Evolutionary conservation across 2,113 vertebrate species (phyloP), one percentile per base, ranked within the genome.

Genomic region (Proterorhinus semilunaris): DNA sequence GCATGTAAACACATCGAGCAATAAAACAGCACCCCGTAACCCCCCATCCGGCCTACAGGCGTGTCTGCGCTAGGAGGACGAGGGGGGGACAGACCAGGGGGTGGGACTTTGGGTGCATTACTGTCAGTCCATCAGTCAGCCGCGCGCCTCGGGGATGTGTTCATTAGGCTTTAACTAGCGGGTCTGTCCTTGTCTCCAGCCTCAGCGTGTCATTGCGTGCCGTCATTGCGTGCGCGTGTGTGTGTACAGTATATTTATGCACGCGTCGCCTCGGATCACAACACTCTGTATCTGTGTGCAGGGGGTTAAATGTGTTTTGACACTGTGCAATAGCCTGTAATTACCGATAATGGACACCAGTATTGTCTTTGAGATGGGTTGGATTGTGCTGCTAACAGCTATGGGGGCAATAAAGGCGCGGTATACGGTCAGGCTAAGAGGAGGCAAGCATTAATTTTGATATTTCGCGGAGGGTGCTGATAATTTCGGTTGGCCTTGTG

Each of bases 151-250:
- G 75, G 87, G 87, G 89, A 91, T 83, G 71, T 91, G 90, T 92
- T 93, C 89, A 92, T 92, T 92, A 90, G 83, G 76, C 83, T 90
- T 91, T 92, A 92, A 92, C 91, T 91, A 91, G 84, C 73, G 87
- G 86, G 89, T 91, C 87, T 90, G 87, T 91, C 90, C 86, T 90
- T 88, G 87, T 89, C 89, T 86, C 57, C 69, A 80, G 83, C 77
- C 82, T 77, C 74, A 67, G 36, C 43, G 65, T 87, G 87, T 86
- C 88, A 87, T 89, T 89, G 86, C 89, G 84, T 83, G 78, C 71
- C 75, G 74, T 71, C 80, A 83, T 17, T 21, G 87, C 27, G 27
- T 3, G 27, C 27, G 86, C 83, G 78, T 52, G 62, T 69, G 74
- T 76, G 55, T 75, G 75, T 81, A 63, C 62, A 21, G 83, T 90